Conservation (phyloP, 2,888 invertebrate species). For the Drosophila paracracens region DNA sequence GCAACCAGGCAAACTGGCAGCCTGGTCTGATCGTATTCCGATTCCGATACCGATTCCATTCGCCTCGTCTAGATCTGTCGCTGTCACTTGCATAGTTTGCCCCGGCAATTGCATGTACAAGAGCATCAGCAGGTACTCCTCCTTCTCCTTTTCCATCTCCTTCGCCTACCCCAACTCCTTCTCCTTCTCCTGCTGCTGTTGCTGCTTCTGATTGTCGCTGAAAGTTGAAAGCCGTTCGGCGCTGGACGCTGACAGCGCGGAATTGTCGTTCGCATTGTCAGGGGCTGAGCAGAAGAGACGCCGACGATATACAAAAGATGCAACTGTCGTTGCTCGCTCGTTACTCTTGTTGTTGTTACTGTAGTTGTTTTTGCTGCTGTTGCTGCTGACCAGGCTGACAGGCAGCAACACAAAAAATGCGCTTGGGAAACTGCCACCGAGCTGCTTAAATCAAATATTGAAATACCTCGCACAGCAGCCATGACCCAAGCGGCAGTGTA, state of each 20-base stretch:
- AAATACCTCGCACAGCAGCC: constrained; percentile 70
- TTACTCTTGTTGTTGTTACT: constrained; percentile 48
- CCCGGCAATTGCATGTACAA: constrained; percentile 79
- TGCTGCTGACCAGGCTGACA: constrained; percentile 50
- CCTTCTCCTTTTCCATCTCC: neutral
- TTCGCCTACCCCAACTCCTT: neutral
- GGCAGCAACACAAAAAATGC: constrained; percentile 67
- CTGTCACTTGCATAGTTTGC: constrained; percentile 80
- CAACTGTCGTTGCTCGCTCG: constrained; percentile 70
- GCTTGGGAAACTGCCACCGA: constrained; percentile 75
- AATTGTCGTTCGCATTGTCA: constrained; percentile 80
- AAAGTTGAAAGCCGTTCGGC: constrained; percentile 74
- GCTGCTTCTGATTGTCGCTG: constrained; percentile 66
- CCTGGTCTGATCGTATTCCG: constrained; percentile 40
- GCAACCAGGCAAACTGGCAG: constrained; percentile 7
- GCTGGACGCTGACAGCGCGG: constrained; percentile 77
- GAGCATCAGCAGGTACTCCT: constrained; percentile 30
- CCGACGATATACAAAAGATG: constrained; percentile 77
- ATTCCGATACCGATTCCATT: constrained; percentile 44
- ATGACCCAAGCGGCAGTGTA: constrained; percentile 57
- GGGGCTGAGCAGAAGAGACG: constrained; percentile 45
- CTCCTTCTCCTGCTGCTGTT: constrained; percentile 20
- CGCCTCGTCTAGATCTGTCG: constrained; percentile 81
- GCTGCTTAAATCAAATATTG: constrained; percentile 78
- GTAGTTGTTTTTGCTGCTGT: constrained; percentile 29